A percentile compares a stretch with the other conserved stretches of the same genome.
phyloP scores from a whole-genome alignment of 2,113 vertebrate species.

The Rhineura floridana region DNA sequence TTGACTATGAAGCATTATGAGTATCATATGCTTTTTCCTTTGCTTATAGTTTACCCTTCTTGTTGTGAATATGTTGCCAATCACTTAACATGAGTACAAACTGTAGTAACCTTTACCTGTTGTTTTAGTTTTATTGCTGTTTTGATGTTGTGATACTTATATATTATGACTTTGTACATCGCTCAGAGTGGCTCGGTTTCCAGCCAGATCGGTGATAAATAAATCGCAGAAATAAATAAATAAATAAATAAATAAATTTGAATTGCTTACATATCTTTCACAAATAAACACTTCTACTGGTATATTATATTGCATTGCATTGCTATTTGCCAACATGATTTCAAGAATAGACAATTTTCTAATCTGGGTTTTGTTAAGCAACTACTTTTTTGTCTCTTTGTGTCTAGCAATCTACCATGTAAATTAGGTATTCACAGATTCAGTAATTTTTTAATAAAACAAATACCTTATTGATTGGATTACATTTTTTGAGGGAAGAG shows the following conservation, averaged over 20 bases:
- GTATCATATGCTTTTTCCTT: too few species aligned
- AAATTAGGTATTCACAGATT: constrained; percentile 80
- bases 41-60: too few species aligned
- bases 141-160: too few species aligned
- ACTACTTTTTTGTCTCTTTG: constrained; percentile 57
- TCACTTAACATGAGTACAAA: too few species aligned
- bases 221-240: too few species aligned
- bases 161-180: too few species aligned
- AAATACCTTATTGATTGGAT: constrained; percentile 95
- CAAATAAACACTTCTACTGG: constrained; percentile 69
- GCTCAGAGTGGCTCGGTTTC: too few species aligned
- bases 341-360: constrained; percentile 76
- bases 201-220: too few species aligned
- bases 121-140: too few species aligned
- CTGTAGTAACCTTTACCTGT: too few species aligned
- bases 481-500: constrained; percentile 83
- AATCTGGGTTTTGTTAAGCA: constrained; percentile 75
- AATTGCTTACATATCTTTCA: constrained; percentile 66
- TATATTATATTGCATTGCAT: constrained; percentile 76
- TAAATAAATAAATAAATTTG: too few species aligned
- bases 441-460: constrained; percentile 92
- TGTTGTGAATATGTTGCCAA: too few species aligned
- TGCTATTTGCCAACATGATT: constrained; percentile 77
- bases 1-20: constrained; percentile 65
- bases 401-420: constrained; percentile 80